phyloP scores from a whole-genome alignment of 2,888 invertebrate genomes.

The Ophion slaviceki region DNA sequence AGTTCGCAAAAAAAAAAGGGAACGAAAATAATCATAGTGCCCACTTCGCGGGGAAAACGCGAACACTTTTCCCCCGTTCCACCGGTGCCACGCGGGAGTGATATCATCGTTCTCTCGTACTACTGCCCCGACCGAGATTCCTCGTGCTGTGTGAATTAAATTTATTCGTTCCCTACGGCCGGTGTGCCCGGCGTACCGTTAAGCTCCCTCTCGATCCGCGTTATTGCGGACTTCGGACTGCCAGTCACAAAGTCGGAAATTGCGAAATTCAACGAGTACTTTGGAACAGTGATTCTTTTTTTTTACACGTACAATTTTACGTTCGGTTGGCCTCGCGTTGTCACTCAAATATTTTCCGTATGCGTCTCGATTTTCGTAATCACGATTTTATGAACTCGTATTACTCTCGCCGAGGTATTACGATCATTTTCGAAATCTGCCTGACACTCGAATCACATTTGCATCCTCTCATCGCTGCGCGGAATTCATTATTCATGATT shows the following conservation, averaged over 20 bases:
- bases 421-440: conserved; percentile 2
- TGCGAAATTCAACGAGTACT: conserved; percentile 30
- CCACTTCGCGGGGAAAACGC: conserved; percentile 25
- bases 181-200: conserved; percentile 59
- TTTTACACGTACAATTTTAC: conserved; percentile 8
- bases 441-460: conserved; percentile 15
- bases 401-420: conserved; percentile 4
- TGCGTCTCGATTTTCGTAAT: not conserved
- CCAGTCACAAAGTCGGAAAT: conserved; percentile 53
- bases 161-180: conserved; percentile 64
- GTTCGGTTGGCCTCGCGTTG: conserved; percentile 3
- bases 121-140: conserved; percentile 55
- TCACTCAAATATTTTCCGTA: conserved; percentile 6
- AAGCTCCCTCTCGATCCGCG: conserved; percentile 50
- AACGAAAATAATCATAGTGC: conserved; percentile 40
- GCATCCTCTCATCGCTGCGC: conserved; percentile 8
- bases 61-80: conserved; percentile 46
- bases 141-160: conserved; percentile 64
- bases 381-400: conserved; percentile 8
- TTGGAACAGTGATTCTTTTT: conserved; percentile 6
- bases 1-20: conserved; percentile 33
- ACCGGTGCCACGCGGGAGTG: conserved; percentile 27
- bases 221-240: conserved; percentile 45
- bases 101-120: conserved; percentile 65
- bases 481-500: conserved; percentile 38